Evolutionary conservation across 2,888 invertebrate species (phyloP).

Genomic region (Oligia fasciuncula): DNA sequence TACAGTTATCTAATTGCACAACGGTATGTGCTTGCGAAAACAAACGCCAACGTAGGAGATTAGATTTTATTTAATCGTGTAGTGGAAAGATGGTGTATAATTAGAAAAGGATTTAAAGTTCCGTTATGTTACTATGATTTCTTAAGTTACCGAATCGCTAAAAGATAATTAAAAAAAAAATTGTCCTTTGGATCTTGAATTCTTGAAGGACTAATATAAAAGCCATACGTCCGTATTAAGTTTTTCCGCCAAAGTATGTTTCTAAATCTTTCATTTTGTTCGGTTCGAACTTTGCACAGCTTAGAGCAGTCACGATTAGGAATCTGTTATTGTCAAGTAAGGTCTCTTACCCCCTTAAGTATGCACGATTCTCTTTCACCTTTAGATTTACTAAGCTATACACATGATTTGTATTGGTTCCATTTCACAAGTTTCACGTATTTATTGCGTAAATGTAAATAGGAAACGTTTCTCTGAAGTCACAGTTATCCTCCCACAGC

Average conservation of each 20-base stretch:
- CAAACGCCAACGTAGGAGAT: conserved; percentile 32
- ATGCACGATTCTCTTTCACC: conserved; percentile 54
- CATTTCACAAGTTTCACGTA: conserved; percentile 32
- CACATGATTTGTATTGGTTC: conserved; percentile 40
- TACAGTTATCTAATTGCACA: conserved; percentile 54
- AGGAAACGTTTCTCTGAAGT: conserved; percentile 37
- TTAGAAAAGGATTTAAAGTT: conserved; percentile 1
- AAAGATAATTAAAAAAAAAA: not conserved
- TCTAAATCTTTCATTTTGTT: conserved; percentile 27
- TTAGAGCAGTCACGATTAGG: conserved; percentile 43
- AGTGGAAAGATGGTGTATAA: conserved; percentile 5
- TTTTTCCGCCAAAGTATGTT: not conserved
- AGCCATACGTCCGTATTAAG: not conserved
- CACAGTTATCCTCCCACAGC: conserved; percentile 42
- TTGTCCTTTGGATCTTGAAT: not conserved
- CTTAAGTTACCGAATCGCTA: not conserved
- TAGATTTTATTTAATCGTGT: conserved; percentile 22
- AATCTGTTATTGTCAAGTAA: conserved; percentile 46
- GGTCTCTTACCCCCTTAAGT: conserved; percentile 7
- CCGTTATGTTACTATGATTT: conserved; percentile 9
- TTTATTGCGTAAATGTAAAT: conserved; percentile 41
- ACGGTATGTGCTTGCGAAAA: conserved; percentile 46
- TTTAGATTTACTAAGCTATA: conserved; percentile 43
- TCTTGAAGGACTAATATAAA: not conserved
- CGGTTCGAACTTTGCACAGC: conserved; percentile 23